Evolutionary conservation across 2,113 vertebrate species (phyloP).

Genomic region (Pseudopipra pipra): DNA sequence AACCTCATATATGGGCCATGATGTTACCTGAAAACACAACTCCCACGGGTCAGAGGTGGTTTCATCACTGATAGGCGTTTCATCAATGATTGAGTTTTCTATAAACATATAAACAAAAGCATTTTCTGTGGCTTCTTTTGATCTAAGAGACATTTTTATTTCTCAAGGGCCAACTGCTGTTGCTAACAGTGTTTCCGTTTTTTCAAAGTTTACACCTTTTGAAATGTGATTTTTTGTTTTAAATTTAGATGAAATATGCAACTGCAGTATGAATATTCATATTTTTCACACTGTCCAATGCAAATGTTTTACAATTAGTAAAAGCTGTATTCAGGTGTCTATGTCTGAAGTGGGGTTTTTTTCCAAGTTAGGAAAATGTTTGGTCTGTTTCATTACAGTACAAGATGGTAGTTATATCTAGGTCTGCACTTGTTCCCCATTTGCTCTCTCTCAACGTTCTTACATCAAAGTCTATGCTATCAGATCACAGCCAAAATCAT

Average conservation of each 20-base stretch:
- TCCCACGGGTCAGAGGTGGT: not conserved
- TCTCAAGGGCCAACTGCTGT: not conserved
- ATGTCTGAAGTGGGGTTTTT: not conserved
- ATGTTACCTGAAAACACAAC: not conserved
- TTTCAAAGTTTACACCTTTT: not conserved
- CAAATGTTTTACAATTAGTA: not conserved
- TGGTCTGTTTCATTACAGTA: not conserved
- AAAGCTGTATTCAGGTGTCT: not conserved
- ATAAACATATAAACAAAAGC: not conserved
- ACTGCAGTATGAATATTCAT: not conserved
- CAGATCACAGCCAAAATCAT: not conserved
- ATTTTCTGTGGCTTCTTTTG: not conserved
- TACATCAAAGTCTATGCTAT: not conserved
- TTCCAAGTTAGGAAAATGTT: not conserved
- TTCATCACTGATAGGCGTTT: not conserved
- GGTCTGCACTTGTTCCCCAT: not conserved
- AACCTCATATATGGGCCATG: not conserved
- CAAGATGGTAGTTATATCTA: rapidly evolving
- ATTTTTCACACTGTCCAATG: not conserved
- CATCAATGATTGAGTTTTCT: not conserved
- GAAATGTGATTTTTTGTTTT: not conserved
- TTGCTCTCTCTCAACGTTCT: not conserved
- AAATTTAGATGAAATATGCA: not conserved
- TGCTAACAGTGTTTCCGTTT: not conserved
- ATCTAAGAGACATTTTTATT: not conserved